These are phyloP conservation scores for Ptilorrhoa leucosticta DNA, from an alignment of 2,113 vertebrate species.

Conservation along the genomic window DNA sequence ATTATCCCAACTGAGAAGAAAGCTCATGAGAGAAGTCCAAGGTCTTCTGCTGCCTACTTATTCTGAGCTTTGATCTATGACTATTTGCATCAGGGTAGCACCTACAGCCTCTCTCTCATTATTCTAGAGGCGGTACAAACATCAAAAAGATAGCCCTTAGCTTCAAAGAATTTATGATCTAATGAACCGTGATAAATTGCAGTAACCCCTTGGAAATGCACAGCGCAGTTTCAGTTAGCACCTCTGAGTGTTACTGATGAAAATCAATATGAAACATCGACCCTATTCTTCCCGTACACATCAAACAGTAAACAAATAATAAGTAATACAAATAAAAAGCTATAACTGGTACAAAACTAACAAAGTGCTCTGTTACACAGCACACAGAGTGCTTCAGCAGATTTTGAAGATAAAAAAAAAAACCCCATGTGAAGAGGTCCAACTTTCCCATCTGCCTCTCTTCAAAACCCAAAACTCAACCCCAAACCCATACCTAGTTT, in stretches of 20 bases:
- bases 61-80: not conserved
- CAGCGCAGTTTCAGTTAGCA: not conserved
- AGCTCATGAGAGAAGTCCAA: not conserved
- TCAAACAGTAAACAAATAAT: not conserved
- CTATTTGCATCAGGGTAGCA: not conserved
- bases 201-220: not conserved
- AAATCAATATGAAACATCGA: not conserved
- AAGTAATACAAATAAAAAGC: not conserved
- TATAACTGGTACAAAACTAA: not conserved
- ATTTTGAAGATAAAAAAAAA: not conserved
- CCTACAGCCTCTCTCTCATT: not conserved
- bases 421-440: rapidly evolving
- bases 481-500: not conserved
- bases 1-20: not conserved
- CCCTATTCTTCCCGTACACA: not conserved
- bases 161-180: not conserved
- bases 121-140: not conserved
- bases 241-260: not conserved
- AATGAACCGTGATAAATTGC: not conserved
- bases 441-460: not conserved
- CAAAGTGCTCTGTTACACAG: not conserved
- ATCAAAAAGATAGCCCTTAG: not conserved
- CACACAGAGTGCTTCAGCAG: not conserved
- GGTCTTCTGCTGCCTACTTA: not conserved
- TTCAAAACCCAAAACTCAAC: not conserved